Evolutionary conservation across 2,888 invertebrate genomes (phyloP), one percentile per base, ranked within the genome.

Genomic region (Drosophila longiperda): DNA sequence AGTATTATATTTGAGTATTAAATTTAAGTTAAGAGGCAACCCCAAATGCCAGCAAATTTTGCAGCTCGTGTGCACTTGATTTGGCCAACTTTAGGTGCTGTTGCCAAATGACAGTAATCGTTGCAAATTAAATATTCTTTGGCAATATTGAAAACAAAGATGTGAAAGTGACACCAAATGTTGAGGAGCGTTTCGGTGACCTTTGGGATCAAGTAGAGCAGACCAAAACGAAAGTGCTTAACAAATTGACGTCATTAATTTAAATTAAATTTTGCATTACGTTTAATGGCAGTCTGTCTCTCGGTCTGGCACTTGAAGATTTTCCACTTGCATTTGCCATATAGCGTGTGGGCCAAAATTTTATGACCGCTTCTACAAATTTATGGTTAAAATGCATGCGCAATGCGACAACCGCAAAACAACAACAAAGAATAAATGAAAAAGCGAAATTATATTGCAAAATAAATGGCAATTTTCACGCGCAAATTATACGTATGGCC

Each of bases 191-290:
- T 34, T 32, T 38, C 11, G 32, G 33, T 53, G 75, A 80, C 82
- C 82, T 87, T 81, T 55, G 45, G 57, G 32, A 45, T 32, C 32
- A 33, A 17, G 38, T 17, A 9, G 36, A 15, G 7, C 60, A 34
- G 45, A 33, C 50, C 38, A 32, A 40, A 49, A 15, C 20, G 15
- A 45, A 54, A n/a, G 34, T 54, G 50, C 17, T 49, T 52, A 62
- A 60, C 63, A 70, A 65, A 72, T 60, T 76, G 71, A 85, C 73
- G 86, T 83, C 86, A 83, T 69, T 71, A 75, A 71, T 72, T 66
- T 59, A 60, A 52, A 71, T 83, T 75, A 66, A 42, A 68, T 49
- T 69, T 53, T 33, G 20, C 38, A 49, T 53, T 69, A 45, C 58
- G 49, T 70, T 71, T 45, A 48, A 62, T 60, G 52, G 52, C 54